Evolutionary conservation across 2,888 invertebrate genomes (phyloP).

Genomic region (Tachina fera): DNA sequence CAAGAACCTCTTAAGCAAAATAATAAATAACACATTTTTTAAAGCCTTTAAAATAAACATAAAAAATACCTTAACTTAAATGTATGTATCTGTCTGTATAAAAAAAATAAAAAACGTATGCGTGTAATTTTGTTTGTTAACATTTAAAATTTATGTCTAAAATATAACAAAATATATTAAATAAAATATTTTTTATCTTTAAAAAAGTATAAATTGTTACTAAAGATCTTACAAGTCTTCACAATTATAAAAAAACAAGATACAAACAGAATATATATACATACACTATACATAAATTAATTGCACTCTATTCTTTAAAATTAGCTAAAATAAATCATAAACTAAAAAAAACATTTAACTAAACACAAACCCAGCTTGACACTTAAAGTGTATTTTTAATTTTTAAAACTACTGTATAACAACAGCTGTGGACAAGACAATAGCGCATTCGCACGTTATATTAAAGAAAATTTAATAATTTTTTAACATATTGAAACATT

Average conservation of each 20-base stretch:
- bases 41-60: constrained; percentile 62
- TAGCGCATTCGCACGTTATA: too few species aligned
- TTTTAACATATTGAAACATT: too few species aligned
- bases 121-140: constrained; percentile 68
- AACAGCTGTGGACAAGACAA: too few species aligned
- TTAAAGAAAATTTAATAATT: too few species aligned
- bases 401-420: too few species aligned
- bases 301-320: constrained; percentile 54
- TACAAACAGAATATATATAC: background rate
- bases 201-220: constrained; percentile 53
- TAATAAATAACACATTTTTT: constrained; percentile 54
- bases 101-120: constrained; percentile 33
- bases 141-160: constrained; percentile 66
- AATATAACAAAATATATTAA: constrained; percentile 53
- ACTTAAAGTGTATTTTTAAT: constrained; percentile 55
- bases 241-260: constrained; percentile 28
- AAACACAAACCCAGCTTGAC: constrained; percentile 57
- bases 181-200: constrained; percentile 61
- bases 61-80: constrained; percentile 25
- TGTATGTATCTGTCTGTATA: constrained; percentile 61
- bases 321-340: constrained; percentile 65
- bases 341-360: constrained; percentile 39
- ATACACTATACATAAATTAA: constrained; percentile 30
- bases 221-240: constrained; percentile 54
- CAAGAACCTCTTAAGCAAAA: constrained; percentile 51